Percentiles rank a stretch among this genome's conserved stretches.
phyloP scores from a whole-genome alignment of 2,113 vertebrate genomes.

The Otolemur garnettii region DNA sequence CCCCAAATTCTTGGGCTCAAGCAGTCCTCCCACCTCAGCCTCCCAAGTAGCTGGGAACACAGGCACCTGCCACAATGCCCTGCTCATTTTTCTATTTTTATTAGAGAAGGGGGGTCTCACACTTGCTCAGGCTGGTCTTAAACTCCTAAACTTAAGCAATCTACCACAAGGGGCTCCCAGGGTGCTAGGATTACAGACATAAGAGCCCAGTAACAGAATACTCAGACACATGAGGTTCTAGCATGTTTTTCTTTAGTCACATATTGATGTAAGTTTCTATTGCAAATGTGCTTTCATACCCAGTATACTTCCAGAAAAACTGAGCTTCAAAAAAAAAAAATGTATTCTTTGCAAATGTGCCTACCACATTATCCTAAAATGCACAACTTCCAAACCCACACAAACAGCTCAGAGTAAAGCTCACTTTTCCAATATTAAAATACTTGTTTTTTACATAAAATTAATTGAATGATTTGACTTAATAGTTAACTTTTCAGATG shows the following conservation, averaged over 20 bases:
- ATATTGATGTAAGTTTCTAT: constrained; percentile 6
- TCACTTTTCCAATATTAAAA: constrained; percentile 40
- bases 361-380: not conserved
- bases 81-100: too few species aligned
- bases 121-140: too few species aligned
- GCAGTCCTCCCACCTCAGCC: too few species aligned
- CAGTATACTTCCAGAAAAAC: not conserved
- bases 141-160: too few species aligned
- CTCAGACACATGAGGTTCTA: not conserved
- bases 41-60: too few species aligned
- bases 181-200: not conserved
- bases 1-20: too few species aligned
- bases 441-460: constrained; percentile 38
- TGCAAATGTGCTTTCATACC: constrained; percentile 14
- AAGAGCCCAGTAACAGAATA: not conserved
- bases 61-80: too few species aligned
- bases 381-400: not conserved
- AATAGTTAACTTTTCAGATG: constrained; percentile 23
- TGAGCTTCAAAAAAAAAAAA: not conserved
- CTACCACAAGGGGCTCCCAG: too few species aligned
- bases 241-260: not conserved
- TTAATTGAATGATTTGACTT: not conserved
- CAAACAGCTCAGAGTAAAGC: not conserved
- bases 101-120: too few species aligned
- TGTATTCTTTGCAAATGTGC: constrained; percentile 27